These are phyloP conservation scores for Acanthopleura granulata DNA, from an alignment of 2,888 invertebrate genomes.

Conservation along the genomic window DNA sequence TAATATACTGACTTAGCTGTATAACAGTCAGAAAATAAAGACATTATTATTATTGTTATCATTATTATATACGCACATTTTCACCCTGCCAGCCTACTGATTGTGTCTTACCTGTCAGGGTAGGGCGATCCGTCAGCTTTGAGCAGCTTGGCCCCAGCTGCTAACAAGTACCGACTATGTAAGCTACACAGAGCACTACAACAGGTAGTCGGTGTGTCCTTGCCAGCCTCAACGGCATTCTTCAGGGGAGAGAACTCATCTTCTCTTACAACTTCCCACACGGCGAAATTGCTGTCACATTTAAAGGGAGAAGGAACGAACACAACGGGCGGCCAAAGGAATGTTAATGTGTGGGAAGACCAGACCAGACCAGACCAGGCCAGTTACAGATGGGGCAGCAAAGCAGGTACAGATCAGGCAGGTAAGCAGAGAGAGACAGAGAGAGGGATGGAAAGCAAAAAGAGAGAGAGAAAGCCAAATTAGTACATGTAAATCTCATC, in stretches of 20 bases:
- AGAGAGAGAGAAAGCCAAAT: not conserved
- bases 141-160: slow-evolving; percentile 82
- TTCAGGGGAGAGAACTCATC: slow-evolving; percentile 98
- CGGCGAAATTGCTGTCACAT: slow-evolving; percentile 76
- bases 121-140: slow-evolving; percentile 63
- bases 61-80: too few relatives aligned
- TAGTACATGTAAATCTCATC: too few relatives aligned
- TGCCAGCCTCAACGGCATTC: slow-evolving; percentile 87
- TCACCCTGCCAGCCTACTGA: too few relatives aligned
- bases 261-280: slow-evolving; percentile 88
- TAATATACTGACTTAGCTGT: not conserved
- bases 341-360: not conserved
- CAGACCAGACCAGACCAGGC: not conserved
- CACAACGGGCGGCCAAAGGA: not conserved
- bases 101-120: slow-evolving; percentile 54
- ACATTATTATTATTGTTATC: too few relatives aligned
- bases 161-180: slow-evolving; percentile 78
- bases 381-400: not conserved
- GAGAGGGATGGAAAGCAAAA: not conserved
- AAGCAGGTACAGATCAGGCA: not conserved
- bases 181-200: slow-evolving; percentile 77
- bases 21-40: not conserved
- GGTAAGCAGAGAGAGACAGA: not conserved
- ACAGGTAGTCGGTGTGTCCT: slow-evolving; percentile 93
- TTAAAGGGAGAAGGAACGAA: slow-evolving; percentile 14